Evolutionary conservation across 2,113 vertebrate genomes (phyloP), one percentile per base, ranked within the genome.

Genomic region (Bubo bubo): DNA sequence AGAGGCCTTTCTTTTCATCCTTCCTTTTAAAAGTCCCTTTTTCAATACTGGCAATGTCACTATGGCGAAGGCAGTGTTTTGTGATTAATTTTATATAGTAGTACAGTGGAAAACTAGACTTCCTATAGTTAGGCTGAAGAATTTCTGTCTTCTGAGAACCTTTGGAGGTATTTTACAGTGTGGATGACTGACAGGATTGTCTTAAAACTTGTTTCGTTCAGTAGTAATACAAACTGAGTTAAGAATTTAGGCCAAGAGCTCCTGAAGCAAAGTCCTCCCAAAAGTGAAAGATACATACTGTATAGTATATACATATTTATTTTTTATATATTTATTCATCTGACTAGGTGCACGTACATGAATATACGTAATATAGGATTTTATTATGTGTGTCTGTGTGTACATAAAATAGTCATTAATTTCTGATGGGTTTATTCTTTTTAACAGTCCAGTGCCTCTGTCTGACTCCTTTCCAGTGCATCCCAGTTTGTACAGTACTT

Each of bases 21-120:
- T 90, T 95, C 71, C 91, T 82, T 67, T 85, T 75, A 79, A 79
- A 90, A 90, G 23, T 85, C 35, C 43, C 6, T 81, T 90, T 90
- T 88, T 72, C 90, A 92, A 60, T 72, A 56, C 70, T 64, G 62
- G n/a, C 30, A 86, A 88, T 75, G 68, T 56, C 79, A 86, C 56
- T 85, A 30, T 18, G 56, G 56, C 11, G 82, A 95, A 92, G 88
- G 0, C 12, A 68, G 24, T 52, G 47, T 20, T 94, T 95, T 93
- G 39, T 79, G 74, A 79, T 94, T 72, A 64, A 86, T 86, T 92
- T 79, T 68, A 17, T 49, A 30, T 30, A 0, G 2, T 26, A 62
- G 7, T 50, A 26, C 28, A 41, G 26, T 55, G 43, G 43, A 72
- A 60, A 94, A 56, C n/a, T 59, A 90, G 28, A 81, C 47, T 87